Base-by-base conservation (phyloP, 2,888 invertebrate genomes). In the Netelia virgata region DNA sequence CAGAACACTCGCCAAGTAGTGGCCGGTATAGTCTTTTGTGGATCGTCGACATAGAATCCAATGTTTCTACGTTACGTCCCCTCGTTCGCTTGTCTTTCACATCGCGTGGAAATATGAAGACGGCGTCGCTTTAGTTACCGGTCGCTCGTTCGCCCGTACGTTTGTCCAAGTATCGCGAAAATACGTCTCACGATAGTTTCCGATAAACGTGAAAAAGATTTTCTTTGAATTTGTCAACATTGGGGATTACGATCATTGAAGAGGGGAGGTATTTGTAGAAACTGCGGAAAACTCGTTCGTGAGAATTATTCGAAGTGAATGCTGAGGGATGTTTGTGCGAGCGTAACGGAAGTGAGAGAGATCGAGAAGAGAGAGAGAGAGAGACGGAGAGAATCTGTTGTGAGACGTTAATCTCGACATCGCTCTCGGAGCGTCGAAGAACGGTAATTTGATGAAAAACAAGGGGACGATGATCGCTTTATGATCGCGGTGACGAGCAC, bases 41-140 rank as follows among this genome's bases (percentile, higher is more conserved):
- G 72, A 81, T 80, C 76, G 80, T 73, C 76, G 83, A 70, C 76
- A 43, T 28, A 61, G 66, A 53, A 76, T 64, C 80, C 78, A 47
- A 79, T 82, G 36, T 77, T 78, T 66, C 72, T 64, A 70, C 85
- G 82, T 82, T 69, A 50, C 70, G 57, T 75, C 61, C 47, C 59
- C 82, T 73, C 78, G 86, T 87, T 86, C 82, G 85, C 84, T 82
- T 74, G 82, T 79, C 72, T 74, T 79, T 85, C 83, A 87, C 89
- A 90, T 88, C 87, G 86, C 86, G 86, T 88, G 85, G 81, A 76
- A 88, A 90, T 89, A 92, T 91, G 90, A 91, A 91, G 91, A 91
- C 88, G 90, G 89, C 86, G 90, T 90, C 90, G 87, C 90, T 92
- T 79, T 92, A 93, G 93, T 93, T 90, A 90, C 87, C 90, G 89